Evolutionary conservation across 1,140 invertebrate species (phyloP).

Genomic region (Lanistes nyassanus): DNA sequence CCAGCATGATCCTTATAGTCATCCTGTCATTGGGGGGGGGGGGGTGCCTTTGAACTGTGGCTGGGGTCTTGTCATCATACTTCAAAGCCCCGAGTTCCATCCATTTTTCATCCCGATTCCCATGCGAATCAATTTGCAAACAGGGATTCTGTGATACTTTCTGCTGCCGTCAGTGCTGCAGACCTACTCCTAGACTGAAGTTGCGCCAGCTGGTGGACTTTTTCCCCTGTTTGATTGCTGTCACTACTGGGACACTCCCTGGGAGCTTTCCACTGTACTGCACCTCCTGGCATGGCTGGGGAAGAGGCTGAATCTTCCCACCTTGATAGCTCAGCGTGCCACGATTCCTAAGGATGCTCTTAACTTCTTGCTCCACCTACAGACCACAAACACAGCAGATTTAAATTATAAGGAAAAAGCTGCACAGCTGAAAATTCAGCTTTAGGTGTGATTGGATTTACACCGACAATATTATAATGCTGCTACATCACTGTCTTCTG

Average conservation of each 20-base stretch:
- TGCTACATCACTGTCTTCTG: not conserved
- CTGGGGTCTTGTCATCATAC: too few relatives aligned
- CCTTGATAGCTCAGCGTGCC: constrained; percentile 49
- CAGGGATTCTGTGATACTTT: too few relatives aligned
- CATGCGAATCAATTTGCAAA: too few relatives aligned
- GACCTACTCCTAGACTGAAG: constrained; percentile 37
- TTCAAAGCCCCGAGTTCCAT: too few relatives aligned
- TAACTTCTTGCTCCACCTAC: constrained; percentile 56
- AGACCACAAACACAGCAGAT: constrained; percentile 17
- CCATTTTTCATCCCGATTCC: too few relatives aligned
- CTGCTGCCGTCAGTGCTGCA: too few relatives aligned
- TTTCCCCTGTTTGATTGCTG: constrained; percentile 22
- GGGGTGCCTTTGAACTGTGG: too few relatives aligned
- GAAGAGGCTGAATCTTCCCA: constrained; percentile 49
- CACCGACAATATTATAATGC: not conserved
- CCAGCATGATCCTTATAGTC: too few relatives aligned
- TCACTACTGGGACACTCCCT: constrained; percentile 16
- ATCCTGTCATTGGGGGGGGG: too few relatives aligned
- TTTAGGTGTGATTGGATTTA: not conserved
- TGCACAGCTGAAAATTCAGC: not conserved
- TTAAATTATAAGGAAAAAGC: not conserved
- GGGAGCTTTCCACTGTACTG: constrained; percentile 25
- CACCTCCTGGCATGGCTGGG: constrained; percentile 41
- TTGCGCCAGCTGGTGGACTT: constrained; percentile 46
- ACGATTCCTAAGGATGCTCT: constrained; percentile 46